Conservation (phyloP, 2,888 invertebrate genomes). For the Dryocosmus kuriphilus region DNA sequence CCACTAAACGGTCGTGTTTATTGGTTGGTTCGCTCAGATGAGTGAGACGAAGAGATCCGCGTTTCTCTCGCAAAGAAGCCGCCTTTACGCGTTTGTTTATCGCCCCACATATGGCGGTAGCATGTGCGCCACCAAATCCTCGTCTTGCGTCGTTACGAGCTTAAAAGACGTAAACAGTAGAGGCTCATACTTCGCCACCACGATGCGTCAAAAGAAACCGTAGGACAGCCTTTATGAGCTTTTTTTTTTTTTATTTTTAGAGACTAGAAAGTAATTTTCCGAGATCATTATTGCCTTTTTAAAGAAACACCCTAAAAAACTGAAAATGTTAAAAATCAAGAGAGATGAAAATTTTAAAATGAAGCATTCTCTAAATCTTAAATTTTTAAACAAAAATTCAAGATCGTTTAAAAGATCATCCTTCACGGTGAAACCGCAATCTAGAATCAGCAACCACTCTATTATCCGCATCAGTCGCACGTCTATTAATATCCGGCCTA, state of each 20-base stretch:
- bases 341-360: too few relatives aligned
- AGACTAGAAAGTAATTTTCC: not conserved
- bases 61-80: slow-evolving; percentile 68
- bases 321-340: too few relatives aligned
- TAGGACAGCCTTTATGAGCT: not conserved
- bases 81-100: slow-evolving; percentile 73
- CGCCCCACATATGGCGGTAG: slow-evolving; percentile 75
- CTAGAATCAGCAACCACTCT: slow-evolving; percentile 17
- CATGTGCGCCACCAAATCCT: slow-evolving; percentile 69
- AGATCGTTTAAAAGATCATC: not conserved
- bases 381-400: not conserved
- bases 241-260: not conserved
- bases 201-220: not conserved
- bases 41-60: slow-evolving; percentile 48
- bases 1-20: slow-evolving; percentile 62
- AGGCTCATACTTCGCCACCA: slow-evolving; percentile 43
- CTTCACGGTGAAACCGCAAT: slow-evolving; percentile 10
- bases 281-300: not conserved
- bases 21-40: slow-evolving; percentile 54
- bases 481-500: slow-evolving; percentile 30
- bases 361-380: not conserved
- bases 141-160: slow-evolving; percentile 54
- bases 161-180: slow-evolving; percentile 60
- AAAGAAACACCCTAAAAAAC: not conserved
- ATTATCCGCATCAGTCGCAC: slow-evolving; percentile 12